phyloP scores from a whole-genome alignment of 2,113 vertebrate genomes.

The Ochotona curzoniae region DNA sequence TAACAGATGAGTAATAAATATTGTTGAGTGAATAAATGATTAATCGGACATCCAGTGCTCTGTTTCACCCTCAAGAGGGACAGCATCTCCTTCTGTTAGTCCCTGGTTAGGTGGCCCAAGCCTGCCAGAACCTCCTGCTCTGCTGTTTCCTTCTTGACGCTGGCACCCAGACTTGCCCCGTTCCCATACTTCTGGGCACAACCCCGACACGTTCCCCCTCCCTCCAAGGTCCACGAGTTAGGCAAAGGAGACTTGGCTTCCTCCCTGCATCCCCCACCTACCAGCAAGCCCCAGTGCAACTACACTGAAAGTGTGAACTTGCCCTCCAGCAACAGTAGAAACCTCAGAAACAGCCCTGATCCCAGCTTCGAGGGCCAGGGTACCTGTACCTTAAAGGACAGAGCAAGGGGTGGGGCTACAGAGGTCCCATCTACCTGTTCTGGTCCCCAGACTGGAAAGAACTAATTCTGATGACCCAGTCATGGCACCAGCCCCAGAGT shows the following conservation, averaged over 20 bases:
- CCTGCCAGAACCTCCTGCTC: background rate
- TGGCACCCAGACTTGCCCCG: background rate
- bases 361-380: background rate
- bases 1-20: background rate
- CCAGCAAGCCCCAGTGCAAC: too few relatives aligned
- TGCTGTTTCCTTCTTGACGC: too few relatives aligned
- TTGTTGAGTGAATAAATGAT: background rate
- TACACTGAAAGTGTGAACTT: too few relatives aligned
- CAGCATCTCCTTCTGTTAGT: background rate
- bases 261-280: too few relatives aligned
- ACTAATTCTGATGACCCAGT: fast-evolving
- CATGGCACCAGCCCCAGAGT: background rate
- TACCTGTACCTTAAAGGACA: background rate
- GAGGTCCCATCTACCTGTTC: background rate
- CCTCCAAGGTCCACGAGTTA: too few relatives aligned
- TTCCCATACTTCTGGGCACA: background rate
- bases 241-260: too few relatives aligned
- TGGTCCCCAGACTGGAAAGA: background rate
- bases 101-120: background rate
- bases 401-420: background rate
- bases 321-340: too few relatives aligned
- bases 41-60: background rate
- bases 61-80: background rate
- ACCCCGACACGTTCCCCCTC: too few relatives aligned
- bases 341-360: too few relatives aligned